Evolutionary conservation across 2,113 vertebrate genomes (phyloP).

Genomic region (Mixornis gularis): DNA sequence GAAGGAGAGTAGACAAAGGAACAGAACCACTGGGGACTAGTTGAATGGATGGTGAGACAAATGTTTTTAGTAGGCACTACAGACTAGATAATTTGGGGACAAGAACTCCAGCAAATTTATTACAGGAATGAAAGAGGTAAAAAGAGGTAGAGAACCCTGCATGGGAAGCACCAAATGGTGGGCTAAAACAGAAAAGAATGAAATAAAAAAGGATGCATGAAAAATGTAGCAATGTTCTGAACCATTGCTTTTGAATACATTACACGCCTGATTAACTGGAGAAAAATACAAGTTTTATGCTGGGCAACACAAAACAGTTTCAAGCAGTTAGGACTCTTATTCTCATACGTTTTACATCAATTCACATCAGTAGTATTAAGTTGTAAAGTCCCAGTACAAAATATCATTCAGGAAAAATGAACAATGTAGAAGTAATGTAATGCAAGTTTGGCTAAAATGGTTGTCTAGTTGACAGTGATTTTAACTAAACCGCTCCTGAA

Average conservation of each 20-base stretch:
- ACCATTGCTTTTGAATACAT: not conserved
- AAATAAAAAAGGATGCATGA: not conserved
- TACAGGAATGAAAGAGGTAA: not conserved
- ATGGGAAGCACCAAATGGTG: not conserved
- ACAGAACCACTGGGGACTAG: not conserved
- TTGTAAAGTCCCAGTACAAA: not conserved
- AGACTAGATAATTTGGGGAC: not conserved
- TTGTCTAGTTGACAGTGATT: not conserved
- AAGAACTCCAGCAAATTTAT: not conserved
- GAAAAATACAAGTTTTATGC: not conserved
- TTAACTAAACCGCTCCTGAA: not conserved
- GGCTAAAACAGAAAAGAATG: not conserved
- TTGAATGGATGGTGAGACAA: not conserved
- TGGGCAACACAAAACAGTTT: not conserved
- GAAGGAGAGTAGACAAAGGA: not conserved
- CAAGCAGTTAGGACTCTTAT: not conserved
- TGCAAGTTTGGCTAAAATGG: not conserved
- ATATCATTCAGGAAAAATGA: not conserved
- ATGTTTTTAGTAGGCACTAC: not conserved
- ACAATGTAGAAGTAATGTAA: not conserved
- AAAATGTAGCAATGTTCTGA: not conserved
- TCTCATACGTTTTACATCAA: not conserved
- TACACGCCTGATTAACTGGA: not conserved
- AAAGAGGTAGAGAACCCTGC: not conserved
- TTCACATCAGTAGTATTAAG: not conserved